Base-by-base conservation (phyloP, 2,113 vertebrate species). In the Columbina picui region DNA sequence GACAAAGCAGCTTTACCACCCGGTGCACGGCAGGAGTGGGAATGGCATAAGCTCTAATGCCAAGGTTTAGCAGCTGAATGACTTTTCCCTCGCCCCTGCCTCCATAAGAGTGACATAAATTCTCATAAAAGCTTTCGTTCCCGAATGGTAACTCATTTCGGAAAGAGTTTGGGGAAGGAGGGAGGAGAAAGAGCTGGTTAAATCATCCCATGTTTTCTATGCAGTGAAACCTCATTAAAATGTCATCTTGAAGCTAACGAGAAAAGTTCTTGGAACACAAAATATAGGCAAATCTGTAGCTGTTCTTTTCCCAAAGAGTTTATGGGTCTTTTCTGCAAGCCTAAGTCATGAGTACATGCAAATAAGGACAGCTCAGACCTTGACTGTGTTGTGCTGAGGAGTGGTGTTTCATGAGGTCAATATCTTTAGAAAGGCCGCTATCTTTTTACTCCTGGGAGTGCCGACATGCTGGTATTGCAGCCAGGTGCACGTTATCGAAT, bases 261-360 rank as follows among this genome's bases (percentile, higher is more conserved):
- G 97, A 96, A 84, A 97, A 97, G 90, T 95, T 95, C 87, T 89
- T 83, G 86, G 94, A 96, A 95, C 94, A 95, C 80, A 97, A 87
- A 88, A 89, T 97, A 55, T 68, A 94, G 93, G 85, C 87, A 92
- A 89, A 88, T 79, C 61, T 67, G 49, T 84, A 63, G 29, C 47
- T 50, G 75, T 83, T 82, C 84, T 84, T 93, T 94, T 75, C 91
- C 67, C 71, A 49, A 70, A 96, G 56, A 61, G 65, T 84, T 85
- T 94, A 92, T 75, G 75, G 67, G 29, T 94, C 93, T 96, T 96
- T 92, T 55, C 91, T 55, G 93, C 89, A 96, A 96, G 97, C 53
- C 53, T 38, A 57, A 69, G 49, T 78, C 8, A 0, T 82, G 55
- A 56, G 93, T 64, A 41, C n/a, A 97, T 83, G 95, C 94, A 98